Evolutionary conservation across 2,113 vertebrate species (phyloP).

Genomic region (Oceanodroma tethys): DNA sequence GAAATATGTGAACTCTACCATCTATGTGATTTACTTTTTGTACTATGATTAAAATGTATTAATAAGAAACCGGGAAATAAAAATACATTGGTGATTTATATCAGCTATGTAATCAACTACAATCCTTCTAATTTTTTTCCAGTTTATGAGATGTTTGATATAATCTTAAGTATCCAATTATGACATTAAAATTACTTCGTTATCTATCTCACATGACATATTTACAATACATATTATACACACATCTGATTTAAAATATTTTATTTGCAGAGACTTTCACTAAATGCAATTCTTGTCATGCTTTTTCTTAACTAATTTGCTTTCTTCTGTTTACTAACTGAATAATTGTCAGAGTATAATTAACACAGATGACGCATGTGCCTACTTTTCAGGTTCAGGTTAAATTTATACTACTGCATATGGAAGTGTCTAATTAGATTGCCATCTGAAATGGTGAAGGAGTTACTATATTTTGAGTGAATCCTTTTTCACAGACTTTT

Average conservation of each 20-base stretch:
- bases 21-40: neutral
- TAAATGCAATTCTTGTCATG: constrained; percentile 21
- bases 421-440: constrained; percentile 57
- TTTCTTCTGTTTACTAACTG: constrained; percentile 55
- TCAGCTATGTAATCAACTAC: neutral
- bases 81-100: neutral
- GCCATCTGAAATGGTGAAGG: constrained; percentile 44
- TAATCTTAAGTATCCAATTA: neutral
- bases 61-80: neutral
- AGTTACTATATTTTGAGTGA: constrained; percentile 16
- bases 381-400: constrained; percentile 58
- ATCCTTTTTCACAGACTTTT: neutral
- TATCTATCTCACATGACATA: neutral
- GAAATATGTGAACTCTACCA: neutral
- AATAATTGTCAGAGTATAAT: constrained; percentile 68
- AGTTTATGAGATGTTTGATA: neutral
- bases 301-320: constrained; percentile 47
- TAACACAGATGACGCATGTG: constrained; percentile 61
- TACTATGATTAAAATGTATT: neutral
- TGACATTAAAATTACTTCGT: neutral
- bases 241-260: constrained; percentile 19
- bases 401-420: constrained; percentile 55
- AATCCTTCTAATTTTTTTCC: neutral
- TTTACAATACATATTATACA: neutral
- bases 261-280: constrained; percentile 45